phyloP scores from a whole-genome alignment of 2,888 invertebrate genomes.

The Pheosia tremula region DNA sequence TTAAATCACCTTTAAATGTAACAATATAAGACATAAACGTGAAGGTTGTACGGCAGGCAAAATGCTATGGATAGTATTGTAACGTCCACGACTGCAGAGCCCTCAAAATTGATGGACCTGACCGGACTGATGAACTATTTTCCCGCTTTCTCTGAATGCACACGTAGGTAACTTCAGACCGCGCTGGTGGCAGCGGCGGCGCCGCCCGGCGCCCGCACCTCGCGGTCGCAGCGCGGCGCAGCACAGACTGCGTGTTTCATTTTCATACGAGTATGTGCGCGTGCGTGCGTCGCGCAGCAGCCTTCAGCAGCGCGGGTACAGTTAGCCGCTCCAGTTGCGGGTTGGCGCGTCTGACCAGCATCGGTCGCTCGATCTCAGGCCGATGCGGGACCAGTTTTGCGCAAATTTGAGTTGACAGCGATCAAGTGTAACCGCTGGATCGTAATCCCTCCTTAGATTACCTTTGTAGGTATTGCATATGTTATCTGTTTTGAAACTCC shows the following conservation, averaged over 20 bases:
- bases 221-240: neutral
- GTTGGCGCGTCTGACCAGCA: conserved; percentile 6
- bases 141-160: neutral
- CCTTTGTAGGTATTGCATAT: neutral
- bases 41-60: too few species aligned
- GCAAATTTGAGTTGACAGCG: neutral
- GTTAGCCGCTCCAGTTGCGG: conserved; percentile 20
- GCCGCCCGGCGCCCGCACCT: neutral
- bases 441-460: neutral
- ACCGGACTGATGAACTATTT: neutral
- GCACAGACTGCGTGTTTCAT: neutral
- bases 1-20: too few species aligned
- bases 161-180: too few species aligned
- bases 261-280: neutral
- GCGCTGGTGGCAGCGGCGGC: neutral
- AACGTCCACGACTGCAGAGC: neutral
- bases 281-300: neutral
- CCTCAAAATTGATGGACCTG: neutral
- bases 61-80: too few species aligned
- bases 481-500: neutral
- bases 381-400: neutral
- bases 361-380: conserved; percentile 8
- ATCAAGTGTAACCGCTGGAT: neutral
- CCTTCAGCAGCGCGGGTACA: conserved; percentile 9
- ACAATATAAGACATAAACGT: too few species aligned